Evolutionary conservation across 1,140 invertebrate genomes (phyloP).

Genomic region (Drosophila orena): DNA sequence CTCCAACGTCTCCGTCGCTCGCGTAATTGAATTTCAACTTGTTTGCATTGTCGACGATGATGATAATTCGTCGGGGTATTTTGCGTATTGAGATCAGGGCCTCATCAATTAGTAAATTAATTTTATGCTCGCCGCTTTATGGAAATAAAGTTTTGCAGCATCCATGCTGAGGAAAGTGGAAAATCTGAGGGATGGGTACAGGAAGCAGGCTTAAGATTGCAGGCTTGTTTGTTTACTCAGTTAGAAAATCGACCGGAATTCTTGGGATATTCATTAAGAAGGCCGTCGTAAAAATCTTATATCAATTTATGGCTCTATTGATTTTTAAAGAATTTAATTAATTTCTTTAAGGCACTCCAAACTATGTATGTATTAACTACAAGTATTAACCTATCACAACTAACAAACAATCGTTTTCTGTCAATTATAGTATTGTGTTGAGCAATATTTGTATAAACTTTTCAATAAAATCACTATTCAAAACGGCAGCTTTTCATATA

Average conservation of each 20-base stretch:
- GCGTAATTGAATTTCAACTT: conserved; percentile 84
- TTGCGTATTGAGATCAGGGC: conserved; percentile 85
- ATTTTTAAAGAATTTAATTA: no score
- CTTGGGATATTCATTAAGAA: not conserved
- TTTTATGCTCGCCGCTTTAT: conserved; percentile 78
- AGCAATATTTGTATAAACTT: no score
- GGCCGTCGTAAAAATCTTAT: not conserved
- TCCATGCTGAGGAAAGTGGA: conserved; percentile 13
- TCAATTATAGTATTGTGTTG: no score
- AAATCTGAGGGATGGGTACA: conserved; percentile 1
- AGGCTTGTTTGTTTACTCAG: conserved; percentile 17
- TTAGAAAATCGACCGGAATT: conserved; percentile 15
- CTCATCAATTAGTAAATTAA: conserved; percentile 85
- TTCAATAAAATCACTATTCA: no score
- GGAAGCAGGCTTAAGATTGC: conserved; percentile 5
- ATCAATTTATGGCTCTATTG: no score
- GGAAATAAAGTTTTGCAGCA: conserved; percentile 56
- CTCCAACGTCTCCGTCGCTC: conserved; percentile 48
- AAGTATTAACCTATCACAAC: no score
- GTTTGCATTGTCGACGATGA: conserved; percentile 81
- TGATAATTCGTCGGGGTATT: conserved; percentile 84
- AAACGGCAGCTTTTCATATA: no score
- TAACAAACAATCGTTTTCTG: no score
- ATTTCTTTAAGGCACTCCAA: no score
- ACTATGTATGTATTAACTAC: no score